Base-by-base conservation (phyloP, 2,888 invertebrate genomes). In the Agonum fuliginosum region DNA sequence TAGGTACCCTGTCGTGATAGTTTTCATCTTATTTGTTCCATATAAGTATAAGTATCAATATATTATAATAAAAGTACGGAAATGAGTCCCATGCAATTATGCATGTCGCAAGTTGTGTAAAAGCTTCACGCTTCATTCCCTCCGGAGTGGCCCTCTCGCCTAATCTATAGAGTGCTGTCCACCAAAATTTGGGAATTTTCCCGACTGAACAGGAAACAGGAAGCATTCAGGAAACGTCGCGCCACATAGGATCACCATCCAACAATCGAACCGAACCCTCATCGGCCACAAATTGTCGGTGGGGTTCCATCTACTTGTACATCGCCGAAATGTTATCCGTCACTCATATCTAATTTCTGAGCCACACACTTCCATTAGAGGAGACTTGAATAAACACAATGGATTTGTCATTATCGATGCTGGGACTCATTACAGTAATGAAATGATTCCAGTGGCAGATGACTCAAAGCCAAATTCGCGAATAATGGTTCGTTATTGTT, bases 361-460 rank as follows among this genome's bases (percentile, higher is more conserved):
- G 8, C n/a, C 20, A 14, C 71, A 51, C 34, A 43, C 46, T 69
- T 20, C 69, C 41, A 69, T 69, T 43, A 43, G 22, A 20, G 41
- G 22, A 30, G 30, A 19, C 54, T 72, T 72, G 72, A 72, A 72
- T 58, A 72, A 54, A 41, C 58, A 72, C 72, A 72, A 72, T 72
- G 72, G 72, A 24, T 72, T 54, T 72, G 72, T 54, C 72, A 72
- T 54, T 72, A 72, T 72, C 72, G 58, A 72, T n/a, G 71, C 20
- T 30, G 12, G 71, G 27, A 58, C 58, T 72, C 72, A 72, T 74
- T 74, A 74, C 30, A 24, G 22, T 74, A 65, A 74, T 74, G 74
- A 74, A 74, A 74, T 65, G 65, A 74, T 74, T 74, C 19, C 62
- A 30, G 30, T 46, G 46, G 62, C 74, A 72, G 74, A 74, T 74